Evolutionary conservation across 2,888 invertebrate species (phyloP), one percentile per base, ranked within the genome.

Genomic region (Antheraea yamamai): DNA sequence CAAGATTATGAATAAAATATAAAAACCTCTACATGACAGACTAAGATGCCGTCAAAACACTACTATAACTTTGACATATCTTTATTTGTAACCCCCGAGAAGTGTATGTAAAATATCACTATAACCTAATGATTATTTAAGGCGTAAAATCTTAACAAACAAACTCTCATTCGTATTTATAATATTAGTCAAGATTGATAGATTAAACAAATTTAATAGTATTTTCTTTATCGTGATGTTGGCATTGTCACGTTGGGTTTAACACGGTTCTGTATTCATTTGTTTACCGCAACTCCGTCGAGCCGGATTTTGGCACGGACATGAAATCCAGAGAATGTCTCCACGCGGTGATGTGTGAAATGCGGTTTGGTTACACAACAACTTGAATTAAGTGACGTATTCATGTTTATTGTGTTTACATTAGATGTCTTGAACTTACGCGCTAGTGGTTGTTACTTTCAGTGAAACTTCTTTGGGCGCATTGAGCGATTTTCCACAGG

Each of bases 291-390:
- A 66, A 66, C 26, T 66, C 30, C 64, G 30, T 66, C 30, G 64
- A 66, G 64, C 30, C 64, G 64, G 64, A 66, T 66, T 66, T 66
- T 66, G 64, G 64, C 64, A 66, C 64, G 26, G 26, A 30, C 64
- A 30, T 66, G 64, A 66, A 66, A 66, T 30, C 26, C 64, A 26
- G 16, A 30, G 64, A 70, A 70, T 70, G 70, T 70, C 70, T 70
- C 39, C 39, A n/a, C 39, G 20, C n/a, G 39, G 20, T 70, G 70
- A 70, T 26, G 70, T n/a, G 70, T 70, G 70, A 70, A 70, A 70
- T 70, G 70, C 20, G 70, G 70, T 39, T 39, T 70, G 16, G 64
- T 66, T 66, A 30, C 20, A 20, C 20, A 66, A 66, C 64, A 66
- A 66, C 16, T 66, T 26, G 26, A 66, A 66, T 30, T 4, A 30